phyloP scores from a whole-genome alignment of 1,140 invertebrate genomes.

The Drosophila rhopaloa region DNA sequence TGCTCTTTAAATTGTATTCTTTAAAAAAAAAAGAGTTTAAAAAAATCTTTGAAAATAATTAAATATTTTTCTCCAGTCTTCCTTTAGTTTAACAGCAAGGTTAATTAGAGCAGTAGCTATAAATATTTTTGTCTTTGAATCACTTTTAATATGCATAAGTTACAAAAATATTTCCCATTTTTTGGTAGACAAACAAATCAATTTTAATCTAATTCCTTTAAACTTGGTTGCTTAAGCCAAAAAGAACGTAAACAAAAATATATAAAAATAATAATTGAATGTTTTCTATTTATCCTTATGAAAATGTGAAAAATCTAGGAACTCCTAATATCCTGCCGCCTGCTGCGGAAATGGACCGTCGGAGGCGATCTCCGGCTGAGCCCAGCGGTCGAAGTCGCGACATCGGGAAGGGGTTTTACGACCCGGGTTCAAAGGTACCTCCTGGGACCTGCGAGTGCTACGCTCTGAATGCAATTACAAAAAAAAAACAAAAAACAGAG shows the following conservation, averaged over 20 bases:
- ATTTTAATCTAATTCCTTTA: no score
- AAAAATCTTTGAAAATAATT: neutral
- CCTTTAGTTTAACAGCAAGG: no score
- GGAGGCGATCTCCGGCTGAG: constrained; percentile 24
- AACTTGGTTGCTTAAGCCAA: no score
- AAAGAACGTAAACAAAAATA: neutral
- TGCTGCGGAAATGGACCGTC: constrained; percentile 71
- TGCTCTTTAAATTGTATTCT: no score
- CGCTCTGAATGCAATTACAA: constrained; percentile 76
- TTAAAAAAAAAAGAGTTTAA: no score
- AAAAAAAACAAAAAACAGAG: constrained; percentile 11
- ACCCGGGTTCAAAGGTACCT: constrained; percentile 12
- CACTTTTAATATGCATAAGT: no score
- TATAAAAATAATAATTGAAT: neutral
- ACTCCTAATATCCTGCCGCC: constrained; percentile 19
- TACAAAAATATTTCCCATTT: no score
- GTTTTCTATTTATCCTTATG: neutral
- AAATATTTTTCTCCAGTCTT: neutral
- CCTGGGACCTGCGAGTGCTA: constrained; percentile 41
- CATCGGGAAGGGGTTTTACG: constrained; percentile 44
- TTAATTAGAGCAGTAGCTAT: no score
- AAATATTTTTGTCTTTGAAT: no score
- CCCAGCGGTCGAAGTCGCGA: constrained; percentile 42
- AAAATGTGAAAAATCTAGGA: neutral
- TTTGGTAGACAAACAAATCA: no score